Percentiles rank a stretch among this genome's conserved stretches.
Evolutionary conservation across 2,797 vertebrate genomes (phyloP).

Genomic region (Helarctos malayanus): DNA sequence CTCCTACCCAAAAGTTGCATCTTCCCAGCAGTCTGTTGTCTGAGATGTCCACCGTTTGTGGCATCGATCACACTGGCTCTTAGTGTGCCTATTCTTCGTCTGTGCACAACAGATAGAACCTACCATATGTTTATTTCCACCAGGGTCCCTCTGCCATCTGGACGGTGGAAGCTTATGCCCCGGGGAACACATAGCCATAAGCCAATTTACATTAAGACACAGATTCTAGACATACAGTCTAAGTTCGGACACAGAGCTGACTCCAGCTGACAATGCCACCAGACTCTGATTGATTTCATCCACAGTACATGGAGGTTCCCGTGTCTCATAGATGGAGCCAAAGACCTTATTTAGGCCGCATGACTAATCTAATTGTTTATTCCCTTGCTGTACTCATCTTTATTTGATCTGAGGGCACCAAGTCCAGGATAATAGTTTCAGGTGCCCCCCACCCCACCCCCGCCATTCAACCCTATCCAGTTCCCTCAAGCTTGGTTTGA

Average conservation of each 20-base stretch:
- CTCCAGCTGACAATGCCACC: constrained; percentile 72
- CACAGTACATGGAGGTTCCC: neutral
- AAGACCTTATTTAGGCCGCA: constrained; percentile 12
- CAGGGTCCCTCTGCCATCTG: constrained; percentile 87
- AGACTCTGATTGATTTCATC: constrained; percentile 67
- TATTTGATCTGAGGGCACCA: constrained; percentile 22
- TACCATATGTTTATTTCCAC: constrained; percentile 88
- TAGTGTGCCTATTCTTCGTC: constrained; percentile 75
- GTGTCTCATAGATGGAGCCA: constrained; percentile 5
- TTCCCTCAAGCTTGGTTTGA: constrained; percentile 20
- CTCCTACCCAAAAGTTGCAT: constrained; percentile 16
- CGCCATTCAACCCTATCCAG: neutral
- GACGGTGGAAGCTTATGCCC: constrained; percentile 83
- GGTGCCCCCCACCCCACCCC: rapidly evolving
- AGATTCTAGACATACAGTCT: constrained; percentile 78
- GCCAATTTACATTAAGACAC: constrained; percentile 88
- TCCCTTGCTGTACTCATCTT: constrained; percentile 36
- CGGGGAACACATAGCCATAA: constrained; percentile 86
- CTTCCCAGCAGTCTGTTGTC: constrained; percentile 67
- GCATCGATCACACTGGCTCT: constrained; percentile 69
- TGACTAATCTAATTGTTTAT: constrained; percentile 17
- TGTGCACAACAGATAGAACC: constrained; percentile 72
- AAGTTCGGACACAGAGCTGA: constrained; percentile 72
- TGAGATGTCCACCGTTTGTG: constrained; percentile 55
- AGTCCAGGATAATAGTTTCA: constrained; percentile 33